Base-by-base conservation (phyloP, 1,140 invertebrate species). In the Liolophura sinensis region DNA sequence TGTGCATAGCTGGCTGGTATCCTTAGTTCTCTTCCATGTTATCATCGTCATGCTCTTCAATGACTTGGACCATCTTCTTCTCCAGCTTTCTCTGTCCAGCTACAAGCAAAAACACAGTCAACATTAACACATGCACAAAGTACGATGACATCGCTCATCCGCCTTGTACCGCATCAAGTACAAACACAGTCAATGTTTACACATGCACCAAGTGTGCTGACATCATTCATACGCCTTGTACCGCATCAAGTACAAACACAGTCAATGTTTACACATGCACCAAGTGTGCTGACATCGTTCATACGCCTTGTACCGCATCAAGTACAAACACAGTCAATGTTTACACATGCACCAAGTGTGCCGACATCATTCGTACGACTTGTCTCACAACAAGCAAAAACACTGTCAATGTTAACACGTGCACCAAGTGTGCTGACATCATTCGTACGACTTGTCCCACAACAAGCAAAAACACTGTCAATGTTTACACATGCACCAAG, bases 1-100 rank as follows among this genome's bases (percentile, higher is more conserved):
- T 40, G 31, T 9, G 9, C 31, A 40, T 9, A 40, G 31, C 31
- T 9, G 3, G 3, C 31, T 40, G 31, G 9, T 5, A 9, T 9
- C 31, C 14, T 65, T 55, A 71, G 27, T 73, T 67, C 18, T 74
- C 75, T 27, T 76, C 76, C 74, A 76, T 77, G 25, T 77, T 76
- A 15, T 74, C 72, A 62, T 77, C 76, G 52, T 78, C 78, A 25
- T 79, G 73, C 63, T 78, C 73, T 31, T 71, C 52, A 14, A 81
- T 76, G 24, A 81, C 79, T 67, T 81, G 72, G 27, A 79, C 78
- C 64, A 81, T 58, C 62, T 74, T 79, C 70, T 75, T 72, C 64
- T 79, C 79, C 64, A 78, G 54, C 58, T 71, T 69, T 56, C 62
- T 65, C 12, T 67, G 56, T 64, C 66, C 62, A 31, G 71, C 72